Evolutionary conservation across 2,113 vertebrate genomes (phyloP).

Genomic region (Hippocampus barbouri): DNA sequence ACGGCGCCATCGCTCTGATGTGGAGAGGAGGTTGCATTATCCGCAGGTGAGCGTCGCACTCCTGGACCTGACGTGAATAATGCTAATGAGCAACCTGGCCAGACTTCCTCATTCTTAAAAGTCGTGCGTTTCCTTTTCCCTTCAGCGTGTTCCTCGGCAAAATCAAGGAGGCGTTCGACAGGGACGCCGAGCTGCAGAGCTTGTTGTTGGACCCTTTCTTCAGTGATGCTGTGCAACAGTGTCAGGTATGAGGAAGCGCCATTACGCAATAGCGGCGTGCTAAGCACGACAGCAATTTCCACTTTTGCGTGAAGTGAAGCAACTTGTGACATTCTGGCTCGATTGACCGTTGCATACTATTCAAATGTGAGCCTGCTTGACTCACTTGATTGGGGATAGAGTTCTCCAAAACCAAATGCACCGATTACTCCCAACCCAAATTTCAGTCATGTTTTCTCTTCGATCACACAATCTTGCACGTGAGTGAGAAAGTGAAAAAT

Average conservation of each 20-base stretch:
- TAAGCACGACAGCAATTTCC: constrained; percentile 24
- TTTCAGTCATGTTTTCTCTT: background rate
- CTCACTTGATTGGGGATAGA: background rate
- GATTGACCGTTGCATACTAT: background rate
- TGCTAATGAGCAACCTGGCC: background rate
- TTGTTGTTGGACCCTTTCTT: constrained; percentile 90
- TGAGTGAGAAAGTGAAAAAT: background rate
- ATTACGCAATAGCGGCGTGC: constrained; percentile 25
- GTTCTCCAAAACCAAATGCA: background rate
- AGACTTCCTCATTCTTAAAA: background rate
- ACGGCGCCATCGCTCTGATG: constrained; percentile 94
- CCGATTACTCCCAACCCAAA: background rate
- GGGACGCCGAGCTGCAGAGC: constrained; percentile 82
- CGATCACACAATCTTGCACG: background rate
- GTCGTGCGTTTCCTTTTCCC: background rate
- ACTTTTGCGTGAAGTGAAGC: constrained; percentile 20
- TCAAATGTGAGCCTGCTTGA: background rate
- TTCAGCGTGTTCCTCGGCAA: constrained; percentile 92
- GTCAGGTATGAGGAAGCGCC: constrained; percentile 79
- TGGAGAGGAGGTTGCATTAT: constrained; percentile 99
- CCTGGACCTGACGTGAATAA: background rate
- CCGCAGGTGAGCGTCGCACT: constrained; percentile 77
- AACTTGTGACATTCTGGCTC: background rate
- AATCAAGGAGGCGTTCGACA: constrained; percentile 95
- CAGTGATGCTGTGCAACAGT: constrained; percentile 81